phyloP scores from a whole-genome alignment of 2,888 invertebrate genomes.

The Spilarctia lutea region DNA sequence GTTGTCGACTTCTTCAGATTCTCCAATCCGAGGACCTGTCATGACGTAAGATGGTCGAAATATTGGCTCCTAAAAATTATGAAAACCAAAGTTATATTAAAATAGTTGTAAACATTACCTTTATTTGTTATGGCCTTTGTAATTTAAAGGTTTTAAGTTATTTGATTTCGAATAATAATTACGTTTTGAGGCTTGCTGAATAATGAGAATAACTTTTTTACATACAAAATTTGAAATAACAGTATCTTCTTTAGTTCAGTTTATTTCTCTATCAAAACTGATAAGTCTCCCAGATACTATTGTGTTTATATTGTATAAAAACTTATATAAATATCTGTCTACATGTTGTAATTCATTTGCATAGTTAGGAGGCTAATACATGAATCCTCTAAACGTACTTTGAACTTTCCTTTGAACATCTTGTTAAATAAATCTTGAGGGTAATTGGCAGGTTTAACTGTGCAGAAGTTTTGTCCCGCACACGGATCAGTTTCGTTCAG shows the following conservation, averaged over 20 bases:
- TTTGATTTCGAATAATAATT: not conserved
- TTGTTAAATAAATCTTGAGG: constrained; percentile 68
- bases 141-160: not conserved
- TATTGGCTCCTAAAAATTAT: constrained; percentile 61
- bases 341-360: too few species aligned
- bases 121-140: not conserved
- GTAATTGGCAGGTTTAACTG: constrained; percentile 68
- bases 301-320: not conserved
- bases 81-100: not conserved
- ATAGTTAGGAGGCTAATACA: not conserved
- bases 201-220: not conserved
- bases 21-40: constrained; percentile 68
- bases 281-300: not conserved
- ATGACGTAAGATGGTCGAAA: constrained; percentile 61
- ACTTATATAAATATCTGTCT: too few species aligned
- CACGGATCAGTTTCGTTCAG: constrained; percentile 58
- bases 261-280: not conserved
- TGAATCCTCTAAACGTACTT: constrained; percentile 33
- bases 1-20: constrained; percentile 65
- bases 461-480: constrained; percentile 65
- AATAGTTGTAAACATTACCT: not conserved
- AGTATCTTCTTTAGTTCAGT: not conserved
- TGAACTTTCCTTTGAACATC: constrained; percentile 69
- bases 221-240: not conserved
- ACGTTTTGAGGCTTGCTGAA: not conserved